Base-by-base conservation (phyloP, 2,113 vertebrate species). In the Antigone vipio region DNA sequence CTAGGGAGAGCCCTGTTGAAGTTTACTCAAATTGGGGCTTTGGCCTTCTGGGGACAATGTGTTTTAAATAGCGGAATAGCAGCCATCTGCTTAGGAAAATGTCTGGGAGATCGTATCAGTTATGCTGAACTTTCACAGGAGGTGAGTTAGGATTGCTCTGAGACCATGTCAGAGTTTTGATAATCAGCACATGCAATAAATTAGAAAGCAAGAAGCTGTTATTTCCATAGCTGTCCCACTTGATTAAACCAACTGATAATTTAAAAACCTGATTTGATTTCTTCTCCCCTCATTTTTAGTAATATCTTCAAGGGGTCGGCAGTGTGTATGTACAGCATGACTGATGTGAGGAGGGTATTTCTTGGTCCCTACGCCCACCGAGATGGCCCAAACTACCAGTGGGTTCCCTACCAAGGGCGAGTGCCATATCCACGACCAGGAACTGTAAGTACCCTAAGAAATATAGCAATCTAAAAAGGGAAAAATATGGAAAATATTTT, bases 251-350 rank as follows among this genome's bases (percentile, higher is more conserved):
- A 1, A 75, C 76, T 35, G 38, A 59, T 83, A 80, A 20, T 80
- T 68, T 89, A 78, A 88, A 93, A 80, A 64, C 9, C 20, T 84
- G 50, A n/a, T 68, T 64, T 75, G 44, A 49, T 53, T 96, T 55
- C 64, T 75, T 74, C 32, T 79, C 12, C 9, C 19, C 34, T 71
- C 63, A 2, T 91, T 95, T 97, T 45, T 87, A 99, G 99, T 94
- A 99, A 99, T 95, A 99, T 99, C 98, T 99, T 99, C 97, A 99
- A 99, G 96, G 99, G 99, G 7, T 99, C 99, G 32, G 99, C 99
- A 2, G 99, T 99, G 67, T 99, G 99, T 20, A 98, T 99, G 98
- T 99, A 99, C 93, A 99, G 98, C 97, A 99, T 99, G 99, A 98
- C 99, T 8, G 99, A 99, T 68, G 98, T 99, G 60, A 98, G 99